Conservation (phyloP, 2,113 vertebrate genomes). For the Brachypteracias leptosomus region DNA sequence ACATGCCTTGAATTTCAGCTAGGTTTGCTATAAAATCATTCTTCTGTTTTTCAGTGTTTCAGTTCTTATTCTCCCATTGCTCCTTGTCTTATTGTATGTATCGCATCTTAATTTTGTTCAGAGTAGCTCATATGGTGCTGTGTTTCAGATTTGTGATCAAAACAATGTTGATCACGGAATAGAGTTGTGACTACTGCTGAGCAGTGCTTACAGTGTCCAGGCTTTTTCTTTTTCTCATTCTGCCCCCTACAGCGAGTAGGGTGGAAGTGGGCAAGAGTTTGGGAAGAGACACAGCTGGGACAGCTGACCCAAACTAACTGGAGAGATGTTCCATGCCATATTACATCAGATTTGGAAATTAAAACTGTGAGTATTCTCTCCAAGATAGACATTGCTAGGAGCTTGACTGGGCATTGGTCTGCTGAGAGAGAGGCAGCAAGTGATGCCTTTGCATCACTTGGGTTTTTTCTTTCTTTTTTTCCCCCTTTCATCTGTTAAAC, state of each 20-base stretch:
- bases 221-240: background rate
- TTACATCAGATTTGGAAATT: background rate
- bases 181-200: background rate
- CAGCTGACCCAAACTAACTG: background rate
- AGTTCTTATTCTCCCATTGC: background rate
- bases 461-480: fast-evolving
- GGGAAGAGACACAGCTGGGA: background rate
- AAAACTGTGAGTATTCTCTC: background rate
- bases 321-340: background rate
- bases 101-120: background rate
- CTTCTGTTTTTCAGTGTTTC: background rate
- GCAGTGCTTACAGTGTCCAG: background rate
- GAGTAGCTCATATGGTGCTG: background rate
- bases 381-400: background rate
- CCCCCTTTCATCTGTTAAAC: background rate
- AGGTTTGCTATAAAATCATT: background rate
- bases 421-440: fast-evolving
- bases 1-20: background rate
- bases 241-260: background rate
- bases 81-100: background rate
- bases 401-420: background rate
- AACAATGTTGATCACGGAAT: background rate
- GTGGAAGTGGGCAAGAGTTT: background rate
- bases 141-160: background rate
- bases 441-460: background rate